Evolutionary conservation across 2,888 invertebrate genomes (phyloP).

Genomic region (Limnephilus rhombicus): DNA sequence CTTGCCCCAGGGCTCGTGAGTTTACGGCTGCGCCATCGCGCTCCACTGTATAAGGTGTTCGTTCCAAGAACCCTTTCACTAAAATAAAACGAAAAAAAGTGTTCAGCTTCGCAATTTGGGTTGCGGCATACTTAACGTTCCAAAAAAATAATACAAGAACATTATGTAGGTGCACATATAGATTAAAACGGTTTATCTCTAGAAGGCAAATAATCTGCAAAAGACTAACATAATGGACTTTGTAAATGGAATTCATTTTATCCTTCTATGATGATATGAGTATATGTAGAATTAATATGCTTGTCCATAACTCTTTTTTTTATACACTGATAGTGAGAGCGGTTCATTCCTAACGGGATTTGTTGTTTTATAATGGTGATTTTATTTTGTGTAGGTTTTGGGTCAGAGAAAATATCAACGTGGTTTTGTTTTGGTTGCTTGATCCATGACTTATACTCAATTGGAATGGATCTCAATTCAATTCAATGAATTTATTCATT

Average conservation of each 20-base stretch:
- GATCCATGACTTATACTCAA: background rate
- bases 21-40: background rate
- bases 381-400: background rate
- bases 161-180: background rate
- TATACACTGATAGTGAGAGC: background rate
- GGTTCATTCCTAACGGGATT: background rate
- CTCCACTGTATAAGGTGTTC: background rate
- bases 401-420: background rate
- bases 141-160: background rate
- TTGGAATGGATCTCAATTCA: background rate
- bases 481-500: too few relatives aligned
- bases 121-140: background rate
- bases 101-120: background rate
- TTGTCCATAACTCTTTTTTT: background rate
- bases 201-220: background rate
- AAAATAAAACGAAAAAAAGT: background rate
- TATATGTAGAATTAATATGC: background rate
- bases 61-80: background rate
- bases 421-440: background rate
- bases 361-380: background rate
- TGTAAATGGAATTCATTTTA: background rate
- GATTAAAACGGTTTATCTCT: background rate
- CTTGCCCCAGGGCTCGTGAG: background rate
- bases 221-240: background rate
- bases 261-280: background rate